phyloP scores from a whole-genome alignment of 2,888 invertebrate genomes.

The Allygus modestus region DNA sequence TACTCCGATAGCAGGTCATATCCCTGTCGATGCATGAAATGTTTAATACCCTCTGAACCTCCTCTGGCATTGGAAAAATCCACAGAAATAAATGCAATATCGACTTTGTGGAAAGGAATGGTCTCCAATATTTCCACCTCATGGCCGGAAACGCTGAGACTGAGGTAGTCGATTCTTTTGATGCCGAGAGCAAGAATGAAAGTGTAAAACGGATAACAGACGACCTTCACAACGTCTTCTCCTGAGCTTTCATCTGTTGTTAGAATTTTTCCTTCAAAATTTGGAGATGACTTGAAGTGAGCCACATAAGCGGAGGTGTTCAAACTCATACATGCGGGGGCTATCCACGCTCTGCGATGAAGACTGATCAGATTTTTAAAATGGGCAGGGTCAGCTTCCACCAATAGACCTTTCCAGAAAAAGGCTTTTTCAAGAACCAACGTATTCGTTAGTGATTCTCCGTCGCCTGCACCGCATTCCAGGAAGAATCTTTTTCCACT shows the following conservation, averaged over 20 bases:
- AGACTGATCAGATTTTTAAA: not conserved
- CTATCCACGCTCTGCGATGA: not conserved
- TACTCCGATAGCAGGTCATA: not conserved
- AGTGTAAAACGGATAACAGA: constrained; percentile 76
- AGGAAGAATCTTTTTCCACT: not conserved
- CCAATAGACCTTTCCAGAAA: constrained; percentile 6
- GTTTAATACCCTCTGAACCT: not conserved
- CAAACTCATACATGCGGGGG: constrained; percentile 7
- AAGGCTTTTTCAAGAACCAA: not conserved
- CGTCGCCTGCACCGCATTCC: not conserved
- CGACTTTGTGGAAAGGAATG: constrained; percentile 75
- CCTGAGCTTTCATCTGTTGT: not conserved
- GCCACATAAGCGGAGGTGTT: constrained; percentile 9
- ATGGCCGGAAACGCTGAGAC: constrained; percentile 77
- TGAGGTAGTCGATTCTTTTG: constrained; percentile 76
- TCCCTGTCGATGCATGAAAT: not conserved
- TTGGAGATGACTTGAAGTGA: constrained; percentile 3
- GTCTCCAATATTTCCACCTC: constrained; percentile 76
- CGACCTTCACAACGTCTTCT: constrained; percentile 70
- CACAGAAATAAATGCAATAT: constrained; percentile 73
- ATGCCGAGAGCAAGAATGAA: constrained; percentile 74
- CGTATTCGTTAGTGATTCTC: not conserved
- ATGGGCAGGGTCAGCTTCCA: constrained; percentile 21
- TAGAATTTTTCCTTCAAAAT: not conserved
- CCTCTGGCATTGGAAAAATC: not conserved